Evolutionary conservation across 2,797 vertebrate species (phyloP), one percentile per base, ranked within the genome.

Genomic region (Centropyge bicolor): DNA sequence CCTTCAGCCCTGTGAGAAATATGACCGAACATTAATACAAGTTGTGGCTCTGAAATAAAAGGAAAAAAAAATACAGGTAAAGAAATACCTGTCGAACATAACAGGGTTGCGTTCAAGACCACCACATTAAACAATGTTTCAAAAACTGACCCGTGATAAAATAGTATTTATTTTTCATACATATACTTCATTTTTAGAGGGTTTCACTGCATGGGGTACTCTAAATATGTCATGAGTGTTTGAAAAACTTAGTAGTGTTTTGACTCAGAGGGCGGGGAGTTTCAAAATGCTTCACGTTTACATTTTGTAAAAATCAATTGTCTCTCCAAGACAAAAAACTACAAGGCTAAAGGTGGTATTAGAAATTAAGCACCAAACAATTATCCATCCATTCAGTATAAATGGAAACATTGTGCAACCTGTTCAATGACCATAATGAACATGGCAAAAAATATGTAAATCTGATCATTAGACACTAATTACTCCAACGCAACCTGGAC

Each of bases 311-410:
- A 93, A 93, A 89, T 90, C 80, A 92, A 90, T 89, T 38, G 52
- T 92, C 83, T 89, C 85, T 92, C 89, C 77, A 76, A 88, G 90
- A 92, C 91, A 90, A 85, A 92, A 92, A 86, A 89, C 89, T 88
- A 92, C 92, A 94, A 95, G 94, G 94, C 94, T 94, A 92, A 92
- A 93, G 89, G 92, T 94, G 93, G 84, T 92, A 88, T 91, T 91
- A 93, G 80, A 94, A 95, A 94, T 93, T 70, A 94, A 95, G 94
- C 93, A 94, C 94, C 94, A 93, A 94, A 94, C 91, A 85, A 91
- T 92, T 91, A 68, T 79, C 85, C 83, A 91, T 90, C 92, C 93
- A 94, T 93, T 92, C 82, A 68, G 59, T 84, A 86, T 38, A 89
- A 93, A 94, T 92, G 92, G 91, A 93, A 94, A 91, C 87, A 92